A percentile compares a stretch with the other conserved stretches of the same genome.
Evolutionary conservation across 1,140 invertebrate species (phyloP).

Genomic region (Radopholus similis): DNA sequence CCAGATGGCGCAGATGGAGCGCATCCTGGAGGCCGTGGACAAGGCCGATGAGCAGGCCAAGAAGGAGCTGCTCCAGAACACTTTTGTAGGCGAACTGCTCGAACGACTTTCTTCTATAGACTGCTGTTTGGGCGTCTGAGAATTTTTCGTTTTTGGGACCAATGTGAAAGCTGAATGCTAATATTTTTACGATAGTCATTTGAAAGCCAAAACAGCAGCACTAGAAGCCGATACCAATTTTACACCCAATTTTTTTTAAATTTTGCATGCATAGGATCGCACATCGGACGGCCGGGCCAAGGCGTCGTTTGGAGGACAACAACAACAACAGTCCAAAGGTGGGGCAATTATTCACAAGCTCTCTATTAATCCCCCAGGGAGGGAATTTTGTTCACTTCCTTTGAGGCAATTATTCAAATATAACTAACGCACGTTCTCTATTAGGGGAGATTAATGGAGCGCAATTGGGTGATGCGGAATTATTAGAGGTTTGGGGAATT

Average conservation of each 20-base stretch:
- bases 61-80: slow-evolving; percentile 6
- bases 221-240: background rate
- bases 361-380: too few relatives aligned
- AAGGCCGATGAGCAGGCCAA: background rate
- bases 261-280: too few relatives aligned
- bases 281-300: too few relatives aligned
- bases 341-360: too few relatives aligned
- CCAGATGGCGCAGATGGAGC: slow-evolving; percentile 17
- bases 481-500: background rate
- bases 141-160: background rate
- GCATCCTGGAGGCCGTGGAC: slow-evolving; percentile 19
- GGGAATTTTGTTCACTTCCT: too few relatives aligned
- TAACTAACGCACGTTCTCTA: too few relatives aligned
- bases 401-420: too few relatives aligned
- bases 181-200: background rate
- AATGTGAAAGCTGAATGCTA: background rate
- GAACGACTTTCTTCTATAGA: background rate
- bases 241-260: too few relatives aligned
- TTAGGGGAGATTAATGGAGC: too few relatives aligned
- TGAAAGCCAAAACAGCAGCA: background rate
- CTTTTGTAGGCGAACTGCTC: background rate
- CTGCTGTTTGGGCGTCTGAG: background rate
- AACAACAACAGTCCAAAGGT: too few relatives aligned
- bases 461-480: too few relatives aligned
- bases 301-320: too few relatives aligned